These are phyloP conservation scores for Suillia variegata DNA, from an alignment of 2,888 invertebrate species.

Conservation along the genomic window DNA sequence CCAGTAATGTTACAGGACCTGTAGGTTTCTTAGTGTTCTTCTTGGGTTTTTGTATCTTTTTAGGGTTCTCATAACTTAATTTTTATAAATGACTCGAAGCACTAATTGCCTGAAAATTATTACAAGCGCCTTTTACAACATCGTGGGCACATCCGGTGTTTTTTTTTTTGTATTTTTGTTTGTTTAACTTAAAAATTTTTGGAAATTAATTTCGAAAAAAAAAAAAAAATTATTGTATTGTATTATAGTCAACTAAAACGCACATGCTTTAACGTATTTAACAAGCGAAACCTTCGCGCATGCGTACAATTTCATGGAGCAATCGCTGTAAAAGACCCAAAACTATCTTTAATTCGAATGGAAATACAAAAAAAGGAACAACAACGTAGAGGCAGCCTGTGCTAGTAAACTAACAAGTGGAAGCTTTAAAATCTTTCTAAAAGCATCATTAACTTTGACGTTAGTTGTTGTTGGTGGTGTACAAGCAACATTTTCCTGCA, in stretches of 20 bases:
- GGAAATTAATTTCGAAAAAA: no score
- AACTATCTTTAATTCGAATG: neutral
- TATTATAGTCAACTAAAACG: no score
- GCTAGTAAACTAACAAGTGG: neutral
- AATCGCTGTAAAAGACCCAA: constrained; percentile 12
- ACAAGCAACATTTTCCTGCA: constrained; percentile 5
- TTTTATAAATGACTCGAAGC: constrained; percentile 49
- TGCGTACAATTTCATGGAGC: constrained; percentile 19
- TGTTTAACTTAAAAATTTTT: no score
- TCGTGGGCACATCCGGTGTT: no score
- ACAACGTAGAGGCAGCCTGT: constrained; percentile 7
- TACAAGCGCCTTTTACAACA: no score
- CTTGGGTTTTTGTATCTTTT: no score
- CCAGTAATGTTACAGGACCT: no score
- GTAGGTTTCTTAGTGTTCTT: no score
- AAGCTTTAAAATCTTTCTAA: constrained; percentile 2
- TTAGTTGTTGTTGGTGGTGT: constrained; percentile 23
- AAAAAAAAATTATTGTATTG: no score
- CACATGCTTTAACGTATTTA: no score
- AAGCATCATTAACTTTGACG: constrained; percentile 30
- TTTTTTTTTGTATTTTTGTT: no score
- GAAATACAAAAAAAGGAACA: neutral
- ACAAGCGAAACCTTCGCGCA: constrained; percentile 12
- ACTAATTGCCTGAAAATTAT: constrained; percentile 50
- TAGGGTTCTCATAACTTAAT: no score